These are phyloP conservation scores for Ganaspis sp. DNA, from an alignment of 1,140 invertebrate genomes.

Conservation along the genomic window DNA sequence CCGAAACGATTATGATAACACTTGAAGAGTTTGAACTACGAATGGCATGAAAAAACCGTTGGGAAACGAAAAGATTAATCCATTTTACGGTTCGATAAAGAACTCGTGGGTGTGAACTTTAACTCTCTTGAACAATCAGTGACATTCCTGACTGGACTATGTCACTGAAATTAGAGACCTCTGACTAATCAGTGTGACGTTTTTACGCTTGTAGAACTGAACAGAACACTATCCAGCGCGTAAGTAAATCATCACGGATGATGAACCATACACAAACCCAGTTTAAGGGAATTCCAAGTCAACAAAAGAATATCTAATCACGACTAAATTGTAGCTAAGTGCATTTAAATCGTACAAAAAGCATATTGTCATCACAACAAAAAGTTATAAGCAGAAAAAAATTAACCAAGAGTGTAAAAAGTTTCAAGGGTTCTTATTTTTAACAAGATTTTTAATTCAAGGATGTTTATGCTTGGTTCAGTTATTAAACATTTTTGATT, in stretches of 20 bases:
- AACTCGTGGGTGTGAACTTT: not conserved
- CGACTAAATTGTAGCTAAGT: too few relatives aligned
- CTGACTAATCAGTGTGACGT: slow-evolving; percentile 11
- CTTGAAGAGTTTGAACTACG: not conserved
- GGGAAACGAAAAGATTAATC: not conserved
- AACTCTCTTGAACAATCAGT: slow-evolving; percentile 5
- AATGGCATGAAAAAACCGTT: not conserved
- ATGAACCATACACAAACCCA: not conserved
- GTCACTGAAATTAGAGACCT: slow-evolving; percentile 7
- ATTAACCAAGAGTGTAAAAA: too few relatives aligned
- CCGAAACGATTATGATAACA: not conserved
- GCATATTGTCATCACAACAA: too few relatives aligned
- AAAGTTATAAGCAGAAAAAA: too few relatives aligned
- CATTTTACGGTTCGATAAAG: slow-evolving; percentile 1
- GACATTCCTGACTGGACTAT: slow-evolving; percentile 21
- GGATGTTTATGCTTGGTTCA: too few relatives aligned
- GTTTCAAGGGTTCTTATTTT: too few relatives aligned
- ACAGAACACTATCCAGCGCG: not conserved
- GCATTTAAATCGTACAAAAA: too few relatives aligned
- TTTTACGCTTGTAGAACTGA: not conserved
- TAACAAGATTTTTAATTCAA: too few relatives aligned
- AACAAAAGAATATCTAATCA: not conserved
- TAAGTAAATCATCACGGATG: not conserved
- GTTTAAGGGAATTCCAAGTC: not conserved
- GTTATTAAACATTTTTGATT: too few relatives aligned